phyloP scores from a whole-genome alignment of 1,140 invertebrate genomes.

The Trypoxylus dichotomus region DNA sequence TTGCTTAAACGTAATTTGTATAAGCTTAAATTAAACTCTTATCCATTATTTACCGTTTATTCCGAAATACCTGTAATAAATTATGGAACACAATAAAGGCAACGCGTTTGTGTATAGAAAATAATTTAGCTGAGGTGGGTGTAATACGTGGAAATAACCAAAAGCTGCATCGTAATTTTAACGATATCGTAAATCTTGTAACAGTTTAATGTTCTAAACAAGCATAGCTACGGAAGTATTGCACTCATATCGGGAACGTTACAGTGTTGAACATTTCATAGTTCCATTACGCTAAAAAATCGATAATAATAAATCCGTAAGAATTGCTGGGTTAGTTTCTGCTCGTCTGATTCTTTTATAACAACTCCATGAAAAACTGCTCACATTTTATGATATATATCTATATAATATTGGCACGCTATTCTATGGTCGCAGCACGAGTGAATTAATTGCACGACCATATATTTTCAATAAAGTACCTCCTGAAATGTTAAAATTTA shows the following conservation, averaged over 20 bases:
- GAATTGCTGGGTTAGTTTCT: background rate
- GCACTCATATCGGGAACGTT: background rate
- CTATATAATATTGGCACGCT: background rate
- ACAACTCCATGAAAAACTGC: background rate
- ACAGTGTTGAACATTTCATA: background rate
- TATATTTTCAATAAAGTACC: background rate
- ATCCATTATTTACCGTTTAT: background rate
- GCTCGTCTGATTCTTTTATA: background rate
- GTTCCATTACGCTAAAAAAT: background rate
- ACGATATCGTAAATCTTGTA: constrained; percentile 15
- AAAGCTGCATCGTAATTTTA: constrained; percentile 16
- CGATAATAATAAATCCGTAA: background rate
- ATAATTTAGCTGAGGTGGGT: constrained; percentile 3
- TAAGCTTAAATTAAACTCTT: background rate
- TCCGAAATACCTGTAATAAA: background rate
- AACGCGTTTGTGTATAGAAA: background rate
- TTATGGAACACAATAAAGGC: background rate
- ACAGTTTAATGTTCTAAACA: background rate
- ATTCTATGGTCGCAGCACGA: background rate
- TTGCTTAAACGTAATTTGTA: background rate
- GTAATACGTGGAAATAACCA: constrained; percentile 4
- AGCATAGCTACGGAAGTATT: background rate
- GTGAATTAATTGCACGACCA: background rate
- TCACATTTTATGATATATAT: background rate
- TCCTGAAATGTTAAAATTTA: background rate